Evolutionary conservation across 1,140 invertebrate species (phyloP).

Genomic region (Apis mellifera): Amel_HAv3.1 CM009939.2:10729501-10730000

Average conservation of each 20-base stretch:
- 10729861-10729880: constrained; percentile 42
- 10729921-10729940: constrained; percentile 72
- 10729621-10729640: no score
- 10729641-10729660: no score
- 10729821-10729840: background rate
- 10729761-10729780: no score
- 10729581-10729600: no score
- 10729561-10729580: no score
- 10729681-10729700: no score
- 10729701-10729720: background rate
- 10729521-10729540: background rate
- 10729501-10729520: no score
- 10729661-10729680: no score
- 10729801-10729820: background rate
- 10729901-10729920: constrained; percentile 22
- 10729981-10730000: constrained; percentile 76
- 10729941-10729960: constrained; percentile 76
- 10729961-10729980: constrained; percentile 75
- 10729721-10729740: background rate
- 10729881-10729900: background rate
- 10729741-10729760: no score
- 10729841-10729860: constrained; percentile 17
- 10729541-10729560: no score
- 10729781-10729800: background rate
- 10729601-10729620: no score